These are phyloP conservation scores for Neosilurus hyrtlii DNA, from an alignment of 2,797 vertebrate species.

Conservation along the genomic window DNA sequence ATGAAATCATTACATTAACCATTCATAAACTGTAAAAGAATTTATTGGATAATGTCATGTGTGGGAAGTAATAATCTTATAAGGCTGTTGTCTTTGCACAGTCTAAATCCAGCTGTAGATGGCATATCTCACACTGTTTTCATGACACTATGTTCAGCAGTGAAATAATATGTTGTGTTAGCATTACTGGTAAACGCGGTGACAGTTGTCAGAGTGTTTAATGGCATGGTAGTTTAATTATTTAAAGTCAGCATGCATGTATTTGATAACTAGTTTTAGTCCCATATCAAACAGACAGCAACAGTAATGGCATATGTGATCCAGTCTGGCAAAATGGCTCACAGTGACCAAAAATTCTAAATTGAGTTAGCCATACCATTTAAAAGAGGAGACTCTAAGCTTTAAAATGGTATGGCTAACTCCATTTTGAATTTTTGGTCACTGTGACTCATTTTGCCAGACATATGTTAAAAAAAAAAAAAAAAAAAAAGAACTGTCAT, in stretches of 20 bases:
- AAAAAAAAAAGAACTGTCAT: neutral
- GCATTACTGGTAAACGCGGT: neutral
- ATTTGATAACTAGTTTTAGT: neutral
- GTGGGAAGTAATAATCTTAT: neutral
- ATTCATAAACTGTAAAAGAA: neutral
- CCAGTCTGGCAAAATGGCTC: no score
- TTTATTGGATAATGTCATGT: neutral
- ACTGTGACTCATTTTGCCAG: no score
- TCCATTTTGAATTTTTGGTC: no score
- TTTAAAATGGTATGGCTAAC: no score
- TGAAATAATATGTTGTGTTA: neutral
- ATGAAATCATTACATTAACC: neutral
- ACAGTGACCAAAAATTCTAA: no score
- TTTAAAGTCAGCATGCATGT: neutral
- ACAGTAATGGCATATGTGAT: neutral
- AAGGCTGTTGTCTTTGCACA: neutral
- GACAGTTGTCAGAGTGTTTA: neutral
- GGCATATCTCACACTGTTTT: neutral
- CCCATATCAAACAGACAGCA: neutral
- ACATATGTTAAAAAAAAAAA: neutral
- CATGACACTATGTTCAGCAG: neutral
- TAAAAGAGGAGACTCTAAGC: no score
- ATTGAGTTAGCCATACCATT: no score
- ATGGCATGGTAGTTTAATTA: neutral
- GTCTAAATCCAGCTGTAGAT: neutral